Conservation (phyloP, 2,113 vertebrate genomes). For the Apus apus region DNA sequence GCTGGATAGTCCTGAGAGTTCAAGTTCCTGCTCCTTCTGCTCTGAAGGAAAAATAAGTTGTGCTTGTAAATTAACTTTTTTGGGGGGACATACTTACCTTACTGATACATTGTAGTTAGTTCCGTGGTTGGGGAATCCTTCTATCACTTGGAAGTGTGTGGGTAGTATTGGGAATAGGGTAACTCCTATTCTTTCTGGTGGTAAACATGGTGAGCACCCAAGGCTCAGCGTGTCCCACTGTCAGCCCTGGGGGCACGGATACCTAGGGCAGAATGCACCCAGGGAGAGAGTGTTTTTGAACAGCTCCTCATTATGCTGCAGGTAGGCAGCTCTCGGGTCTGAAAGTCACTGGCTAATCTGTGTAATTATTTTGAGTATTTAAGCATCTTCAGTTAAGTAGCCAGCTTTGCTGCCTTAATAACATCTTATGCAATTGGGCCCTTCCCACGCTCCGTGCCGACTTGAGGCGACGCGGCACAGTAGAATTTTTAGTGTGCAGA, state of each 20-base stretch:
- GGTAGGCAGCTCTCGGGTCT: not conserved
- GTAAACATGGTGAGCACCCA: not conserved
- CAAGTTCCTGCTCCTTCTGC: not conserved
- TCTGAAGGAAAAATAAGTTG: not conserved
- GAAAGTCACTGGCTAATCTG: not conserved
- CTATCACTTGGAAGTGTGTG: rapidly evolving
- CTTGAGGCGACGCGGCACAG: rapidly evolving
- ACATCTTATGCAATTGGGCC: slow-evolving; percentile 13
- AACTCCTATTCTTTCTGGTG: not conserved
- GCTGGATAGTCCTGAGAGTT: not conserved
- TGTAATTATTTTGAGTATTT: slow-evolving; percentile 47
- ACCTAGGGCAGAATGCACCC: not conserved
- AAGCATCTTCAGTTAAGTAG: slow-evolving; percentile 49
- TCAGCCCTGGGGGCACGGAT: rapidly evolving
- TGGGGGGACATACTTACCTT: not conserved
- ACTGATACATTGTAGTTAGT: not conserved
- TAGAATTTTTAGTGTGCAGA: not conserved
- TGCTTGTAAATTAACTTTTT: not conserved
- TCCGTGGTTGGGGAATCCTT: not conserved
- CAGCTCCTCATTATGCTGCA: not conserved
- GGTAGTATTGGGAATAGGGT: not conserved
- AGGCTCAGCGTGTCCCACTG: not conserved
- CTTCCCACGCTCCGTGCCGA: not conserved
- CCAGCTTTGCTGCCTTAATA: slow-evolving; percentile 48
- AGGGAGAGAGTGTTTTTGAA: not conserved